Evolutionary conservation across 1,140 invertebrate genomes (phyloP), one percentile per base, ranked within the genome.

Genomic region (Bombus sylvicola): DNA sequence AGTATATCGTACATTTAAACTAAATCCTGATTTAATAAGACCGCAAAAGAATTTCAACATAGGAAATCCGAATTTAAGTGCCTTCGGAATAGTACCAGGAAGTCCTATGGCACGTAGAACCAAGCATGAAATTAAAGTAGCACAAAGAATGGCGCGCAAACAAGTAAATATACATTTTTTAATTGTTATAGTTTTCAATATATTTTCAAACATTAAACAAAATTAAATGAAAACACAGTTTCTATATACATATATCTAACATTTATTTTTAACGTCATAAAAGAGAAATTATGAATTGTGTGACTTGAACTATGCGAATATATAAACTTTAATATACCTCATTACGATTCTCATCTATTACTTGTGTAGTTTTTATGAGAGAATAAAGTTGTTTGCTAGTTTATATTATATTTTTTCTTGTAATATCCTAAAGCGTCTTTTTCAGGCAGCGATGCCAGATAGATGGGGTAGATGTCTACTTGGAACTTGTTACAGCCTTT

Each of bases 81-180:
- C 92, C 66, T 94, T 94, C 81, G 93, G 92, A 83, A 94, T 94
- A 88, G 96, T 95, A 88, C 98, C 98, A 78, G 97, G 98, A 22
- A 98, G 98, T 92, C 98, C 98, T 15, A 97, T 99, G 96, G 98
- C 98, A 1, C 96, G 98, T 31, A 96, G 99, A 83, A 99, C 98
- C 3, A 99, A 99, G 92, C 98, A 99, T 89, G 99, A 99, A 96
- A 98, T 99, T 12, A 98, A 98, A 95, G 97, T 97, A 39, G 98
- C 98, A 34, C 98, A 99, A 94, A 98, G 98, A 95, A 96, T 98
- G 93, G 98, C 98, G 22, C 96, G 97, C 85, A 97, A 97, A 93
- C 97, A 98, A 89, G 95, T 95, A 82, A 90, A 91, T 87, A 78
- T 66, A 31, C 6, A 57, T 28, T 82, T 25, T 73, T 3, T 83